Percentiles rank a stretch among this genome's conserved stretches.
These are phyloP conservation scores for Zaprionus inermis DNA, from an alignment of 1,140 invertebrate genomes.

Conservation along the genomic window DNA sequence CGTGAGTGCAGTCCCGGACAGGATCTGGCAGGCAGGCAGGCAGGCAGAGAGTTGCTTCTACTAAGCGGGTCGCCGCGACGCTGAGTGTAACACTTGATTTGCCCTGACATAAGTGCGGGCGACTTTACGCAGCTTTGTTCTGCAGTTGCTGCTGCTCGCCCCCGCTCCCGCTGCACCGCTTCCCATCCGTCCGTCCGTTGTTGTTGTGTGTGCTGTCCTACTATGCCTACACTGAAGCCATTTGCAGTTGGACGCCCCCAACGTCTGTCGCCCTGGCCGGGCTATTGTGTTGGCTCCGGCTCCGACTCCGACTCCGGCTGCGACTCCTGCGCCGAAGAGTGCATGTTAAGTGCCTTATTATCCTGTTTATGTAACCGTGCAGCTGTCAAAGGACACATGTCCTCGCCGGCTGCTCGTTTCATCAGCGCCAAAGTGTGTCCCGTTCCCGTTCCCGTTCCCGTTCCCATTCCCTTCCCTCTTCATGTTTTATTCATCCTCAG, in stretches of 20 bases:
- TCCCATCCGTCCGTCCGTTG: background rate
- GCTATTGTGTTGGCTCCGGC: constrained; percentile 43
- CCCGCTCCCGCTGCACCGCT: constrained; percentile 44
- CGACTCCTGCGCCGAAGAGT: constrained; percentile 52
- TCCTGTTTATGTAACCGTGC: constrained; percentile 80
- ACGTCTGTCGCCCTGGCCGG: background rate
- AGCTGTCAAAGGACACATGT: constrained; percentile 60
- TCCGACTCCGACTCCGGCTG: background rate
- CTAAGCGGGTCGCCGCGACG: constrained; percentile 1
- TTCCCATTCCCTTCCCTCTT: constrained; percentile 46
- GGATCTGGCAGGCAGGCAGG: background rate
- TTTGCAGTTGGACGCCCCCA: constrained; percentile 56
- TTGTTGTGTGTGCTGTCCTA: constrained; percentile 3
- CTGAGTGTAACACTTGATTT: constrained; percentile 72
- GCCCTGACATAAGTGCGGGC: constrained; percentile 73
- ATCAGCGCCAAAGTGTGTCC: constrained; percentile 48
- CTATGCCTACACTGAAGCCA: constrained; percentile 65
- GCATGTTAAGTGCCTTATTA: constrained; percentile 81
- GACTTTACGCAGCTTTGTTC: constrained; percentile 53
- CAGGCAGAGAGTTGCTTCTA: background rate
- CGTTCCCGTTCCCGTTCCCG: background rate
- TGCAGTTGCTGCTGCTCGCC: constrained; percentile 37
- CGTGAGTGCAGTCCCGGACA: background rate
- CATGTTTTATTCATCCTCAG: constrained; percentile 76
- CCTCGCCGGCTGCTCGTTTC: constrained; percentile 17